Evolutionary conservation across 2,113 vertebrate genomes (phyloP).

Genomic region (Aepyceros melampus): DNA sequence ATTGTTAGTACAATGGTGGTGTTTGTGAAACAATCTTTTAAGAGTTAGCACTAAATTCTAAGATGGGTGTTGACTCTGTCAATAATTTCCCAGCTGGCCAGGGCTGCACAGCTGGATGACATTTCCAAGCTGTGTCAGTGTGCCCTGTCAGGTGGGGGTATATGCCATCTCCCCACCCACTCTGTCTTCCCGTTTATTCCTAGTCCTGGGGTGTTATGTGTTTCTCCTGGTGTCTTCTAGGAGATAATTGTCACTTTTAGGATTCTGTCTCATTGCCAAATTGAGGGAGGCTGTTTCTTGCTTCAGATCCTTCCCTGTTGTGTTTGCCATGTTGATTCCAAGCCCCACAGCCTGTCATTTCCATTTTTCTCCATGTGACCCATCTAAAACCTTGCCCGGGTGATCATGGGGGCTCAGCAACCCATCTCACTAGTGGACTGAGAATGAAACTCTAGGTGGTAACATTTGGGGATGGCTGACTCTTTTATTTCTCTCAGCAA

Average conservation of each 20-base stretch:
- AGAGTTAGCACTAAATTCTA: constrained; percentile 26
- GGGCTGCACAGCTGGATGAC: constrained; percentile 23
- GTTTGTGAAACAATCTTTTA: constrained; percentile 42
- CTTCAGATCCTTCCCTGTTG: constrained; percentile 57
- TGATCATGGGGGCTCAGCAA: constrained; percentile 48
- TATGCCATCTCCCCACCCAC: background rate
- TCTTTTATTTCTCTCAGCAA: constrained; percentile 72
- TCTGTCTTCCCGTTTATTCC: constrained; percentile 52
- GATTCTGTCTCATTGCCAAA: constrained; percentile 67
- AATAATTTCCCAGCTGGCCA: constrained; percentile 4
- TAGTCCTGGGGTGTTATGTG: constrained; percentile 63
- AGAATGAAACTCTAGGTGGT: constrained; percentile 62
- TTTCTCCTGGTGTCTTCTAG: constrained; percentile 71
- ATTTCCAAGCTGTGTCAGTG: constrained; percentile 59
- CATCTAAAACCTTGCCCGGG: constrained; percentile 62
- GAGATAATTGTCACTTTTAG: constrained; percentile 78
- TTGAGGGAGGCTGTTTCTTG: constrained; percentile 65
- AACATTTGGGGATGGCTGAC: constrained; percentile 68
- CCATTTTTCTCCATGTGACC: constrained; percentile 67
- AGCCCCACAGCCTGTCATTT: constrained; percentile 72
- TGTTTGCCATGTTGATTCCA: constrained; percentile 68
- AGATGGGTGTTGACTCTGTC: constrained; percentile 45
- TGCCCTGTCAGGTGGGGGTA: constrained; percentile 56
- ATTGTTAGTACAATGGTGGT: constrained; percentile 46
- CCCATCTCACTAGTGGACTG: constrained; percentile 47